Base-by-base conservation (phyloP, 2,113 vertebrate species). In the Myxocyprinus asiaticus region DNA sequence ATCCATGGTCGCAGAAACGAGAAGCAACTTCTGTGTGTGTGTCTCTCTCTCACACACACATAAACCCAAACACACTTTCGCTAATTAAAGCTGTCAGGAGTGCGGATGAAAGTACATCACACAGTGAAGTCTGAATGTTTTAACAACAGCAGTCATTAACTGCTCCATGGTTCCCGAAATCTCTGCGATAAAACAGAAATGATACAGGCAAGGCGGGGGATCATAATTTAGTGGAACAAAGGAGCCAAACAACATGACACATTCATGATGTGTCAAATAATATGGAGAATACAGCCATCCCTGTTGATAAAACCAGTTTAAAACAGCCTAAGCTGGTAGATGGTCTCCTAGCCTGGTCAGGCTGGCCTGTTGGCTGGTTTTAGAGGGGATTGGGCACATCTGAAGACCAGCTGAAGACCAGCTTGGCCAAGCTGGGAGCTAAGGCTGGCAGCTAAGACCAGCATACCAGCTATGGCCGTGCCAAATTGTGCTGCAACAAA, bases 61-160 rank as follows among this genome's bases (percentile, higher is more conserved):
- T 9, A 5, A 33, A 55, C 12, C 17, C 77, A 43, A 59, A 53
- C 58, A 78, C 66, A 69, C 55, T 50, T 58, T 69, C n/a, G 10
- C 56, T 79, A 79, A 79, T 79, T 70, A 79, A 70, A 69, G 77
- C 77, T 78, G 56, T 70, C 77, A 61, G 77, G 48, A 69, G 43
- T 9, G 33, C 55, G 51, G 62, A 63, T 72, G 64, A 71, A 79
- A 79, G 77, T 51, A 69, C 67, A 61, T 69, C 77, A 64, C 51
- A 45, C 67, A 9, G 67, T 15, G 42, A 64, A 43, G 47, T 8
- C 77, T 61, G 59, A 74, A 74, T 74, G 71, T 61, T 74, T 47
- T 61, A 74, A 17, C 71, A 61, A 61, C 71, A 74, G 61, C 71
- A 62, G 44, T 45, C 71, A 74, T 74, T 74, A 61, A 62, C 58